phyloP scores from a whole-genome alignment of 2,113 vertebrate species.

The Etheostoma cragini region DNA sequence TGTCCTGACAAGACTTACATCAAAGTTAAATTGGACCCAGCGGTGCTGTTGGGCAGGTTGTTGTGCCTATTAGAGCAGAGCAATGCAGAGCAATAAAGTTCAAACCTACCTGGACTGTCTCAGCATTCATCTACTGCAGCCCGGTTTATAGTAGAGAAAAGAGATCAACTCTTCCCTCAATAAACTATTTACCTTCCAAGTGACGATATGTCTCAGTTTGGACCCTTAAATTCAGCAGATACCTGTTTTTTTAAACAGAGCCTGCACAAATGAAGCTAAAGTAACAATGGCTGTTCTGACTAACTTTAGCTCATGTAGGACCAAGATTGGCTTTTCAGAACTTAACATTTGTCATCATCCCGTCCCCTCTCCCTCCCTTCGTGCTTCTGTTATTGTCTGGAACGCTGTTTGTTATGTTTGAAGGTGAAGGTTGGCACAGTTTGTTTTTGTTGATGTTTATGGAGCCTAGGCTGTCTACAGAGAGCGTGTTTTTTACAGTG shows the following conservation, averaged over 20 bases:
- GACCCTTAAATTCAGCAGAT: not conserved
- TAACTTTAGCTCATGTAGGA: not conserved
- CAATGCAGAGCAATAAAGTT: constrained; percentile 3
- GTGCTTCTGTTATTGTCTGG: too few relatives aligned
- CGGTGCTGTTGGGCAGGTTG: constrained; percentile 18
- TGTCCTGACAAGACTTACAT: not conserved
- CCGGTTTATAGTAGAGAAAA: constrained; percentile 16
- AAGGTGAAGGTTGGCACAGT: too few relatives aligned
- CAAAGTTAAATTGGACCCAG: constrained; percentile 20
- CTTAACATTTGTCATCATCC: too few relatives aligned
- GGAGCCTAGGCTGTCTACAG: too few relatives aligned
- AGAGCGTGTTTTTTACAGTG: too few relatives aligned
- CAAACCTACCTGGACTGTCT: constrained; percentile 25
- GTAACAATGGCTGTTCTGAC: not conserved
- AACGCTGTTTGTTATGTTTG: too few relatives aligned
- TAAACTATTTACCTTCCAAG: not conserved
- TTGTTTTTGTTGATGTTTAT: too few relatives aligned
- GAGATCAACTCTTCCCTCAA: not conserved
- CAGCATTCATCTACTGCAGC: constrained; percentile 33
- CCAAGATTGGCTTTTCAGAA: not conserved
- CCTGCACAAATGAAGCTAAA: constrained; percentile 1
- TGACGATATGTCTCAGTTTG: not conserved
- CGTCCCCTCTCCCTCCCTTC: too few relatives aligned
- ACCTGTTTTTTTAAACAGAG: not conserved
- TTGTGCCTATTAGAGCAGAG: constrained; percentile 33